Base-by-base conservation (phyloP, 2,797 vertebrate genomes). In the Pipistrellus pygmaeus region DNA sequence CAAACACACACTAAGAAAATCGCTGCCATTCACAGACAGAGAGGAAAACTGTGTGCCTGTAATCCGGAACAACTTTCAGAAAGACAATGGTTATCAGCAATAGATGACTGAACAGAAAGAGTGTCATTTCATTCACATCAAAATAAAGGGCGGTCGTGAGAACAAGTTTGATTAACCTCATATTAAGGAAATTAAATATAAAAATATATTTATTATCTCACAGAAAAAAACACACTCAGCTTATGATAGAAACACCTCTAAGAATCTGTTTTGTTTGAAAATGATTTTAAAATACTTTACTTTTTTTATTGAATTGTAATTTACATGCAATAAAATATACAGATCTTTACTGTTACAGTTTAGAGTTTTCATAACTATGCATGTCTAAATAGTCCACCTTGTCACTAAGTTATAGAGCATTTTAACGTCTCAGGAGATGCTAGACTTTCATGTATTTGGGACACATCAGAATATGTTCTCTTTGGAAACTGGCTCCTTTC, bases 221-320 rank as follows among this genome's bases (percentile, higher is more conserved):
- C 12, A 46, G 2, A 2, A 95, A 12, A 95, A 95, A 95, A 72
- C 71, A 91, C 18, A 72, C n/a, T 71, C 27, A 88, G 69, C 0
- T 53, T 0, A 0, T 2, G 8, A 89, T 25, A 88, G 20, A 76
- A 96, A 83, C 21, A 82, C 41, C 38, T 93, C 85, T 75, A 44
- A 21, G 12, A 85, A 20, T 41, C 6, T 90, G 11, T 78, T 89
- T 90, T 89, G 71, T 32, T 84, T 81, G 35, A 94, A 92, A 8
- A 68, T 75, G 6, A 14, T 32, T 88, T 81, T 14, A 92, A 91
- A 72, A 32, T 76, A 53, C 35, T 72, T 69, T n/a, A 77, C 44
- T 25, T 75, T 93, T 94, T 94, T 94, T 93, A 83, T 44, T 92
- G 3, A 88, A 85, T n/a, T 69, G 27, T 32, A 72, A 64, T 41